These are phyloP conservation scores for Pygoscelis adeliae DNA, from an alignment of 2,113 vertebrate species.

Conservation along the genomic window DNA sequence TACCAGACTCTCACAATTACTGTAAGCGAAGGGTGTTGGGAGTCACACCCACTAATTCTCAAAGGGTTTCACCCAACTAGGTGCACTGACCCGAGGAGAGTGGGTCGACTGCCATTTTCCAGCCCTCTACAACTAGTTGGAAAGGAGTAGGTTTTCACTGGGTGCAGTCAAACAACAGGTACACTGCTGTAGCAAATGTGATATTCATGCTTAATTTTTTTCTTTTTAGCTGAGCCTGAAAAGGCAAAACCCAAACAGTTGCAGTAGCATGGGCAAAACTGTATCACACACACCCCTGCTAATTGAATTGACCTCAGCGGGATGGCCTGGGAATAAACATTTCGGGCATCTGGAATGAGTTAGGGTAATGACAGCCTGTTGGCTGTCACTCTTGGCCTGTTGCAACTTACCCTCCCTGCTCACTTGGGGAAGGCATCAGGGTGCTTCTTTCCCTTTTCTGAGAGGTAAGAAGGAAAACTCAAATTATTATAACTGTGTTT, in stretches of 20 bases:
- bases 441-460: neutral
- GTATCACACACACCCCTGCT: too few relatives aligned
- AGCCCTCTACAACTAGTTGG: fast-evolving
- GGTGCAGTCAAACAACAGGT: neutral
- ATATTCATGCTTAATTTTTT: neutral
- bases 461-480: neutral
- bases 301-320: neutral
- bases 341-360: neutral
- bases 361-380: neutral
- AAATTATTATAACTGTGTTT: neutral
- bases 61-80: neutral
- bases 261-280: neutral
- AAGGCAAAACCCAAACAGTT: neutral
- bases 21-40: fast-evolving
- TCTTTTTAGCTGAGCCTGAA: neutral
- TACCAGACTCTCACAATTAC: neutral
- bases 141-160: neutral
- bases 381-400: neutral
- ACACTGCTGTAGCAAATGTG: fast-evolving
- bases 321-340: neutral
- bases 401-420: neutral
- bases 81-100: neutral
- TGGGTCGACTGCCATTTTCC: neutral
- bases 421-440: neutral
- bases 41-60: neutral